Base-by-base conservation (phyloP, 2,797 vertebrate genomes). In the Sebastes trivittatus region DNA sequence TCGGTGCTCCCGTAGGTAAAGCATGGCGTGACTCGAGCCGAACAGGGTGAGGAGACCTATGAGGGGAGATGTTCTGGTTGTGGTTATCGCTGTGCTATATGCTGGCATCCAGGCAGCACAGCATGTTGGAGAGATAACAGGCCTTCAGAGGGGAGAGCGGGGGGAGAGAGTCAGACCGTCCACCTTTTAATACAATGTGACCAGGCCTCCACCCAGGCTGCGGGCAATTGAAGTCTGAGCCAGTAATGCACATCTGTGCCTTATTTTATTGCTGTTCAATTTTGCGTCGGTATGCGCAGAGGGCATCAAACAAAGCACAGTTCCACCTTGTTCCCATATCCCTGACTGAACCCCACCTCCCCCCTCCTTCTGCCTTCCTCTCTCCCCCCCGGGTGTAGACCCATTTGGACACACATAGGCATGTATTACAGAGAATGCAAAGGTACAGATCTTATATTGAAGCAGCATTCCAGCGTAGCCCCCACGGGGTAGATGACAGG, bases 211-310 rank as follows among this genome's bases (percentile, higher is more conserved):
- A 81, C 83, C 90, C 78, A 76, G 86, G 86, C 90, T 81, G 46
- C 7, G 82, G 90, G 90, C 94, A 93, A 92, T 81, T 92, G 90
- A 93, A 92, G 93, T 92, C 87, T 72, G 76, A 91, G 93, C 93
- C 92, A 93, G 90, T 83, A 91, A 91, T 78, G 87, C 90, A 95
- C 96, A 96, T 96, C 95, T 96, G 95, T 92, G 86, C 90, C 91
- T 91, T 92, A 93, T 96, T 95, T 95, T 88, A 95, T 91, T 91
- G 88, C 88, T 94, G 94, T 94, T 95, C 94, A 92, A 84, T 94
- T 94, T 94, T 91, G 90, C 66, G 22, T 82, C 11, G 91, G 94
- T 95, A 94, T 95, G 94, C 10, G 25, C 82, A 78, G 92, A 91
- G 93, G 94, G 90, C 89, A 95, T 92, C 94, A 96, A 95, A 95